These are phyloP conservation scores for Trinectes maculatus DNA, from an alignment of 2,113 vertebrate species.

Conservation along the genomic window DNA sequence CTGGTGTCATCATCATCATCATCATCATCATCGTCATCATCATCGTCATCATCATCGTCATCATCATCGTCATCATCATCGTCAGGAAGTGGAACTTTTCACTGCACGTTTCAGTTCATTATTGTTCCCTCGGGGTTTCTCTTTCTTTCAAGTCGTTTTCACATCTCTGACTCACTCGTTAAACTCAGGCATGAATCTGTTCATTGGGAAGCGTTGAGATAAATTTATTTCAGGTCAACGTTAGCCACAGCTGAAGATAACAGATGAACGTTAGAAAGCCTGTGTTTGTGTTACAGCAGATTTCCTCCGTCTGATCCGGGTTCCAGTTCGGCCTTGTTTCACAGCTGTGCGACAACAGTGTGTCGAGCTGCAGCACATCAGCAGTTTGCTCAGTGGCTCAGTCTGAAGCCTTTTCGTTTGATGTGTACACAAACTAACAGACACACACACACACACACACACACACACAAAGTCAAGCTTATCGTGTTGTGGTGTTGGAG, in stretches of 20 bases:
- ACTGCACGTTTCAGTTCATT: not conserved
- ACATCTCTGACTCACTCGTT: too few relatives aligned
- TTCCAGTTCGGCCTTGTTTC: constrained; percentile 48
- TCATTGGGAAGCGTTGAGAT: too few relatives aligned
- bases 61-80: too few relatives aligned
- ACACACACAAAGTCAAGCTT: constrained; percentile 44
- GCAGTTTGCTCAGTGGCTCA: constrained; percentile 19
- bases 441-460: constrained; percentile 17
- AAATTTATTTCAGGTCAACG: too few relatives aligned
- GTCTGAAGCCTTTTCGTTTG: constrained; percentile 33
- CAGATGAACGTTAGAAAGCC: too few relatives aligned
- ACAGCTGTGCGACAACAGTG: constrained; percentile 9
- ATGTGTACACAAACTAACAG: constrained; percentile 48
- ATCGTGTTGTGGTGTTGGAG: constrained; percentile 53
- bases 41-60: too few relatives aligned
- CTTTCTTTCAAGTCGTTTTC: too few relatives aligned
- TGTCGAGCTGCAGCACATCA: constrained; percentile 9
- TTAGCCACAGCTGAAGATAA: too few relatives aligned
- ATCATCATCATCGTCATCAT: too few relatives aligned
- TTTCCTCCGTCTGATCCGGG: constrained; percentile 33
- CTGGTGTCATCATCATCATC: too few relatives aligned
- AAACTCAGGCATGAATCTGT: too few relatives aligned
- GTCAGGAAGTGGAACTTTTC: too few relatives aligned
- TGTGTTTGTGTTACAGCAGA: constrained; percentile 3
- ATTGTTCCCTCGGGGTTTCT: not conserved